Evolutionary conservation across 2,888 invertebrate species (phyloP), one percentile per base, ranked within the genome.

Genomic region (Sesia bembeciformis): DNA sequence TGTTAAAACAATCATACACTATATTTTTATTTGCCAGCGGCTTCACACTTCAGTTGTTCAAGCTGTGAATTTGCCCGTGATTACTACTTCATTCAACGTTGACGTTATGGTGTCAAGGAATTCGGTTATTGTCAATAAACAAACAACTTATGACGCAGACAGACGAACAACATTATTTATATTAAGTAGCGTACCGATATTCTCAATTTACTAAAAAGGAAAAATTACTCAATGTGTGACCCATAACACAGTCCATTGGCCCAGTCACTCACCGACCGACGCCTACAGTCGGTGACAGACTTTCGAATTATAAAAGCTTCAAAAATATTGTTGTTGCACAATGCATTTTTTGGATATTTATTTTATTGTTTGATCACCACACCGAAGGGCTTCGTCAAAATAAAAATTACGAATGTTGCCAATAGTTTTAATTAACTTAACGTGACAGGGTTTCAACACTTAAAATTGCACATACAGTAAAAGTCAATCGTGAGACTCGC

Each of bases 401-500:
- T 23, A 23, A 23, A 23, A 23, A 23, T 23, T 23, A 23, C 42
- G 6, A 42, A 6, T 7, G 3, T 6, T 6, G 3, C 1, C 5
- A 42, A 42, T 5, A 50, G 40, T 49, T 56, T 59, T 63, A 56
- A 58, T 58, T 60, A 59, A 59, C 49, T 54, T 49, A 23, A 49
- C 55, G 54, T 57, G 54, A 61, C 53, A 57, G 42, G 55, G 56
- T 63, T 62, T 58, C 62, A 57, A 61, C 63, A 67, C 46, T 7
- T 7, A 46, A 46, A 23, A 59, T 52, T 55, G 55, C 53, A 54
- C 53, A 54, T 52, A 55, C 57, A 56, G 55, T 60, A 63, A 64
- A 65, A 68, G 64, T 64, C 66, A 67, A 62, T 64, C 68, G 67
- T 69, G 67, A 65, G 63, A 59, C 56, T 53, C 56, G 50, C 56